Base-by-base conservation (phyloP, 2,113 vertebrate species). In the Xiphias gladius region DNA sequence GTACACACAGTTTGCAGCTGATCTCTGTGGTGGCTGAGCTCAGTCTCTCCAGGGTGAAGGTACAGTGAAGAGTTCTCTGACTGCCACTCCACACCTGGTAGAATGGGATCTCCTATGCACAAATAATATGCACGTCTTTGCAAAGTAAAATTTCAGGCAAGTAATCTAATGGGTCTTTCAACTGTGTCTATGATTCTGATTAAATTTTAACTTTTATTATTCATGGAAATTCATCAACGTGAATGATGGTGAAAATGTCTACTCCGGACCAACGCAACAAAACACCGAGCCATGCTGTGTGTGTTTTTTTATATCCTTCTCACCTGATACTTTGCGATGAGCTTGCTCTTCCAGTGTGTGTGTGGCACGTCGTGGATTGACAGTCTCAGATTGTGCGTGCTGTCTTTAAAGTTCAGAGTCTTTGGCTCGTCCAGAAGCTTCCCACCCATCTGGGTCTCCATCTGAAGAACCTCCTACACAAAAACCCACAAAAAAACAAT, bases 321-420 rank as follows among this genome's bases (percentile, higher is more conserved):
- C 85, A 99, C 97, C 97, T 99, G 98, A 84, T 98, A 99, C 84
- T 98, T 98, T 63, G 97, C 97, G 76, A 98, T 93, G 74, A 99
- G 88, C 90, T 99, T 99, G 95, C 97, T 99, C 91, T 97, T 98
- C 98, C 98, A 99, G 73, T 97, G 95, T 58, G 96, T 96, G 88
- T 98, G 97, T 52, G 97, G 91, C 39, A 98, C 93, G 3, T 98
- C 97, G 0, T 99, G 98, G 84, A 99, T 94, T 0, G 98, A 99
- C 46, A 99, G 94, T 85, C 98, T 97, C 83, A 99, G 95, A 86
- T 99, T 98, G 85, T 98, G 97, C 80, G 96, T 96, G 88, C 97
- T 99, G 93, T 97, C 97, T 93, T 99, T 99, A 90, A 99, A 99
- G 93, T 97, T 95, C 87, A 99, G 95, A 65, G 96, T 95, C 94